Evolutionary conservation across 2,797 vertebrate species (phyloP), one percentile per base, ranked within the genome.

Genomic region (Sebastes variabilis): DNA sequence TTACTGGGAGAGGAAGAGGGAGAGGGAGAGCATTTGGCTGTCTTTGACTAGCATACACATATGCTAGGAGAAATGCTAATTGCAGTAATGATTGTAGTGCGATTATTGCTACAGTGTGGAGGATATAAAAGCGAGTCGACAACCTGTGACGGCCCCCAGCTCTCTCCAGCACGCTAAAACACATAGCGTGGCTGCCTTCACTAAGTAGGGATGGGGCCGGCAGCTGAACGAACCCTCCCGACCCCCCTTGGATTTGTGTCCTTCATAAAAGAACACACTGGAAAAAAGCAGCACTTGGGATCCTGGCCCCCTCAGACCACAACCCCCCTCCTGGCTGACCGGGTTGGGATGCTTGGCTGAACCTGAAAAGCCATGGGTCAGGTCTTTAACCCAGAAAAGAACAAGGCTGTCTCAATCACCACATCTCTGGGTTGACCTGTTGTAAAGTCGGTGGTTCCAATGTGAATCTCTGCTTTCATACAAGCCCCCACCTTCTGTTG

Each of bases 331-430:
- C 70, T 52, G 59, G 76, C 81, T 84, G 87, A 83, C 85, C 11
- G 60, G 49, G 75, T 74, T 85, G 76, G 66, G 83, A 90, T 89
- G 89, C 88, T 92, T 91, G 91, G 85, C 77, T 89, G 89, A 88
- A 77, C 82, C 79, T 89, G 86, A 90, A 92, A 91, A 84, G 81
- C 79, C 66, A 18, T 56, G 78, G 90, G 90, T 93, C 89, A 87
- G 82, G 82, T 87, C 83, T 89, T 90, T 84, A 80, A 88, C 89
- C 88, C 64, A 80, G 79, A 20, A 76, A 77, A 77, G 58, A 77
- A 82, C 80, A 72, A 82, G 61, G 61, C 72, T 24, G 59, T 80
- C 80, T 86, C 65, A 81, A 87, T 78, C 13, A 16, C 66, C 52
- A 61, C 24, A 5, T 85, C 55, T 80, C 73, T 80, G 38, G 54